Evolutionary conservation across 2,797 vertebrate genomes (phyloP), one percentile per base, ranked within the genome.

Genomic region (Lates japonicus): DNA sequence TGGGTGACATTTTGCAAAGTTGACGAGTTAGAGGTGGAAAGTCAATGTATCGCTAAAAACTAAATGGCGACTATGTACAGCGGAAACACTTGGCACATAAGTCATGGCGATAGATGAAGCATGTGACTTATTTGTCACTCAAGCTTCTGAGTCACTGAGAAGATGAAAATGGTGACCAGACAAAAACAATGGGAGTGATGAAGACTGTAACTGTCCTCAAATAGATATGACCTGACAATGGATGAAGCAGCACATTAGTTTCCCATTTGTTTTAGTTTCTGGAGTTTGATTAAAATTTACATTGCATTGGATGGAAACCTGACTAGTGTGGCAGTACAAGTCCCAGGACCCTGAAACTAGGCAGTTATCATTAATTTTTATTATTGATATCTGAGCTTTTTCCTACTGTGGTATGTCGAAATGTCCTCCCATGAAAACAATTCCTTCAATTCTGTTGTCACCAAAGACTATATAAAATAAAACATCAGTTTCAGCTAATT

Each of bases 1-100:
- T 33, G 8, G 35, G 12, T 42, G 35, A 65, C 35, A 22, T 72
- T 80, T 72, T 33, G 37, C 19, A 65, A 48, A 44, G 46, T 60
- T 74, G 39, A 79, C 62, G 29, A 29, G 6, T 29, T 13, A 35
- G 16, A 6, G 10, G 13, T 54, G 8, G 35, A 19, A 58, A 35
- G 55, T 58, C 19, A 2, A 58, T 19, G 54, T 55, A 29, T 55
- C 6, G 2, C 25, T 55, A 17, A 31, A 33, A 33, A 39, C 29
- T 22, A 63, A 44, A 48, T 22, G n/a, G 55, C 1, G 3, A 13
- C 37, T 29, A 20, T 33, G 20, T 51, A 33, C 35, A 67, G 25
- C 31, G 25, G 42, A 31, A 46, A n/a, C 3, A 31, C 25, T 29
- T 20, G 5, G 3, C 13, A 25, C 19, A 3, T 6, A 41, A 22